Base-by-base conservation (phyloP, 2,888 invertebrate genomes). In the Stramonita haemastoma region DNA sequence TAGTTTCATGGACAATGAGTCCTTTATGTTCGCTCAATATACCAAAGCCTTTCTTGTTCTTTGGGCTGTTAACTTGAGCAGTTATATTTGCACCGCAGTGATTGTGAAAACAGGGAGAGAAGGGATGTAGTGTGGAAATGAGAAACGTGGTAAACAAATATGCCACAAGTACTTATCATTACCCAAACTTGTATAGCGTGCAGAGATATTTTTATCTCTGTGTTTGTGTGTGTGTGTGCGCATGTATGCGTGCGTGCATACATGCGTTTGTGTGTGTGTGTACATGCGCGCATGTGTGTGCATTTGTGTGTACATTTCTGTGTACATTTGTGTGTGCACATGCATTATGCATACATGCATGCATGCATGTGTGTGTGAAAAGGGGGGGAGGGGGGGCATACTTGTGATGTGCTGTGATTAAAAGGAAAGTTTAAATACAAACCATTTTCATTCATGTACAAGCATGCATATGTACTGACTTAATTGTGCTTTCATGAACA, bases 21-120 rank as follows among this genome's bases (percentile, higher is more conserved):
- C 46, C 86, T 77, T 46, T 73, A 19, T 56, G 85, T 84, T 77
- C n/a, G 70, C 66, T 87, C 57, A 73, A 57, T 87, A 79, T 70
- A 57, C 73, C 87, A n/a, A 79, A 34, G 36, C 70, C 57, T 88
- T 77, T 81, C 84, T 57, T 26, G 56, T 87, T n/a, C 36, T 70
- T 29, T 77, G 1, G 8, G 77, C 77, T 77, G 77, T 15, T 77
- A 32, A 32, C 26, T 77, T 32, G 15, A 32, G 13, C 77, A 77
- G 77, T 77, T 32, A 32, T 77, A 32, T 77, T 32, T 77, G 32
- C 32, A 15, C 11, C 8, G 32, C 77, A 77, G 32, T 0, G 32
- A 46, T 46, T 46, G 46, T 46, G 46, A 46, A 46, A 46, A 46
- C 46, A 46, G 46, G 46, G 46, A 46, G 46, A 46, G 46, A 46